A percentile compares a stretch with the other conserved stretches of the same genome.
Conservation (phyloP, 2,888 invertebrate genomes). For the Galerucella nymphaeae region DNA sequence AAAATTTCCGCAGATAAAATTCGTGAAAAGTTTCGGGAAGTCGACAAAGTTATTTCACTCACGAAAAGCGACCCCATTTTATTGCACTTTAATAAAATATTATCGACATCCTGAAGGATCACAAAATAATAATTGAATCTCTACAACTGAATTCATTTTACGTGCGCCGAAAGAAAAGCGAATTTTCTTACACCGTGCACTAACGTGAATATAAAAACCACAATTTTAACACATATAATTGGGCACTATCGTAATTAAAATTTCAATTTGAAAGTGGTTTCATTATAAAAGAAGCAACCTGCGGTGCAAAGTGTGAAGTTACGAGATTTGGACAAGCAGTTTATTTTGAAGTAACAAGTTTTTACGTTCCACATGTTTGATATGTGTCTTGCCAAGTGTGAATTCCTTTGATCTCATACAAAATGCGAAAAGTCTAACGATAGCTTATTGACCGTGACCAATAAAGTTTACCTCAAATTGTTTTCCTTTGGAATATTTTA, state of each 20-base stretch:
- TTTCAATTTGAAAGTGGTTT: neutral
- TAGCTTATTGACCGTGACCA: neutral
- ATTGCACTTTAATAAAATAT: slow-evolving; percentile 53
- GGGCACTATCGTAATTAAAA: neutral
- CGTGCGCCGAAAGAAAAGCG: slow-evolving; percentile 1
- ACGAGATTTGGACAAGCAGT: neutral
- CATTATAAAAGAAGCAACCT: neutral
- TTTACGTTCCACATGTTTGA: neutral
- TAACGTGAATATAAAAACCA: too few relatives aligned
- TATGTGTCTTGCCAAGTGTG: slow-evolving; percentile 18
- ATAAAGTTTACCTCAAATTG: neutral
- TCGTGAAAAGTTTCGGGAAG: slow-evolving; percentile 39
- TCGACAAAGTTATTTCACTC: slow-evolving; percentile 41
- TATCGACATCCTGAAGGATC: slow-evolving; percentile 40
- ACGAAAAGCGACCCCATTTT: slow-evolving; percentile 47
- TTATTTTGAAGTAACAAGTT: slow-evolving; percentile 1
- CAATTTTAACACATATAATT: too few relatives aligned
- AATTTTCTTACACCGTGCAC: too few relatives aligned
- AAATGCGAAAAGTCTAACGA: neutral
- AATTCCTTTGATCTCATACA: slow-evolving; percentile 12
- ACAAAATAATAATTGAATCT: slow-evolving; percentile 39
- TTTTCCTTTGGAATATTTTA: too few relatives aligned
- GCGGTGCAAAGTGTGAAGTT: neutral
- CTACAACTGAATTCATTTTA: slow-evolving; percentile 21
- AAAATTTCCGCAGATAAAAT: slow-evolving; percentile 44